Percentiles rank a stretch among this genome's conserved stretches.
Conservation (phyloP, 1,140 invertebrate species). For the Drosophila malerkotliana region DNA sequence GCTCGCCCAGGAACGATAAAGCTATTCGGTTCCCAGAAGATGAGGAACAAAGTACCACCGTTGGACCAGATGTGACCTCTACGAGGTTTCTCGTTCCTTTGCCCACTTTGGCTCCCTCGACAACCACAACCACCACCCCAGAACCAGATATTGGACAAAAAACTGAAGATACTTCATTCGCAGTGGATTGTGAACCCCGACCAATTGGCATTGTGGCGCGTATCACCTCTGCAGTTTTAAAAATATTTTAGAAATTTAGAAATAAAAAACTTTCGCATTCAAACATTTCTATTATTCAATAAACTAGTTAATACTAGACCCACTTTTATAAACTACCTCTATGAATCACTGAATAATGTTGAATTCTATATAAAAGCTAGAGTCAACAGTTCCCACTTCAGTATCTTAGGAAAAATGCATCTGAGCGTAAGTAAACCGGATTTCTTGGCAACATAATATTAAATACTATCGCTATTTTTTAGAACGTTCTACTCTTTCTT, state of each 20-base stretch:
- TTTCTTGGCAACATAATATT: not conserved
- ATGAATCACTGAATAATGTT: not conserved
- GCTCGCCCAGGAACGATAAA: not conserved
- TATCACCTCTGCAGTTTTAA: not conserved
- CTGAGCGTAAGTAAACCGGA: constrained; percentile 1
- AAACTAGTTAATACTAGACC: not conserved
- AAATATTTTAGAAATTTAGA: not conserved
- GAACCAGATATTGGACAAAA: not conserved
- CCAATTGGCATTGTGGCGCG: not conserved
- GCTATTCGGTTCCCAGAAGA: not conserved
- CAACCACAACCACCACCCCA: not conserved
- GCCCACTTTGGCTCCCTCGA: not conserved
- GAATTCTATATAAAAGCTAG: not conserved
- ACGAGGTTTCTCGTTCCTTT: not conserved
- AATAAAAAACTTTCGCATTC: not conserved
- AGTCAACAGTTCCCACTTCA: not conserved
- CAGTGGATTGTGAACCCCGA: not conserved
- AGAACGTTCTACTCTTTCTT: not conserved
- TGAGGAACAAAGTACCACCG: not conserved
- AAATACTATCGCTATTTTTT: not conserved
- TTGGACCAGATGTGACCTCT: not conserved
- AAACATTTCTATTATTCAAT: not conserved
- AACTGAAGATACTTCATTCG: not conserved
- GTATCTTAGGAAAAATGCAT: constrained; percentile 1
- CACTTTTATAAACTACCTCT: not conserved